These are phyloP conservation scores for Tragopan temminckii DNA, from an alignment of 2,797 vertebrate species.

Conservation along the genomic window DNA sequence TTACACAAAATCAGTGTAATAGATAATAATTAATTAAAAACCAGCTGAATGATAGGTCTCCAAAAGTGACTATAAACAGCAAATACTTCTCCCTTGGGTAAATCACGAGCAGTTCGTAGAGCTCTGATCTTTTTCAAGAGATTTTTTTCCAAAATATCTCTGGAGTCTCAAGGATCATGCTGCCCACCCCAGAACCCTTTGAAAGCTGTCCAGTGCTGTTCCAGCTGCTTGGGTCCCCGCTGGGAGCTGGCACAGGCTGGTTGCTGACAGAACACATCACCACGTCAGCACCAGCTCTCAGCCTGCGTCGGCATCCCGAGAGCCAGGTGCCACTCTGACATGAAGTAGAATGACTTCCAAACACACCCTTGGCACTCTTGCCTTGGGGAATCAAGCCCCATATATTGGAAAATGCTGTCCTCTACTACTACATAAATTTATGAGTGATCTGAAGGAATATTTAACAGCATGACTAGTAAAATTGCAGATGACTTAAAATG, in stretches of 20 bases:
- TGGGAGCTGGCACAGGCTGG: background rate
- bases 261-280: background rate
- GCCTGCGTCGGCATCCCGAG: background rate
- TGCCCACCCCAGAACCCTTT: fast-evolving
- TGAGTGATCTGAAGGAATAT: conserved; percentile 36
- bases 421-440: conserved; percentile 32
- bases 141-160: fast-evolving
- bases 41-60: background rate
- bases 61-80: background rate
- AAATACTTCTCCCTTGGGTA: background rate
- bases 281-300: fast-evolving
- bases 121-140: background rate
- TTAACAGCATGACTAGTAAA: background rate
- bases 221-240: background rate
- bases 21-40: background rate
- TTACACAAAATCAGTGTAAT: background rate
- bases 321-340: background rate
- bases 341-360: background rate
- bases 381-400: background rate
- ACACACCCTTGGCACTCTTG: background rate
- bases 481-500: conserved; percentile 36
- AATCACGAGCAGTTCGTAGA: background rate
- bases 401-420: background rate
- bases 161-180: background rate
- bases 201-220: background rate